Base-by-base conservation (phyloP, 2,797 vertebrate genomes). In the Vireo griseus region DNA sequence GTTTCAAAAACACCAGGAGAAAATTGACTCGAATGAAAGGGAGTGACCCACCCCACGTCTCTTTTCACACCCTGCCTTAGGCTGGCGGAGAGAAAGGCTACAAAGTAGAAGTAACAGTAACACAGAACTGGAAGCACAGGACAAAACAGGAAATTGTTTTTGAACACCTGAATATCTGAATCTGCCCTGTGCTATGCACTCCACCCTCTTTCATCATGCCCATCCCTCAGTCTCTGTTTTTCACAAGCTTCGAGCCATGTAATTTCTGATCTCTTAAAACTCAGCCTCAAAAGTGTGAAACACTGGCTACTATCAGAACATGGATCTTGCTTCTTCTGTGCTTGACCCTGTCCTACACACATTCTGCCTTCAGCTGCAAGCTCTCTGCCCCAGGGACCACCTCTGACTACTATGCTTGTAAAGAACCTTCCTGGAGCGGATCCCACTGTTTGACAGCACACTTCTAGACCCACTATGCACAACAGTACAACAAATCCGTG, bases 41-140 rank as follows among this genome's bases (percentile, higher is more conserved):
- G 24, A 67, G 16, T 3, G 4, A 33, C 11, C 10, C 47, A 10
- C 3, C 4, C 7, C n/a, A 22, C 21, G 4, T 10, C n/a, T 42
- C 31, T 37, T 14, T 48, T 40, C 3, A 0, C 25, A 21, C 20
- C 22, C 12, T 39, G 3, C 8, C 4, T 1, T 5, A 17, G 16
- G 11, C 26, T 55, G 57, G 37, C 37, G 6, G 16, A 33, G 22
- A 28, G 42, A 31, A 66, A 31, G 37, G 14, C 52, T 47, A 45
- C 55, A 40, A 63, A 52, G 31, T 28, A 74, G 31, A 63, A 67
- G 17, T 31, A 42, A 37, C 35, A 77, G 39, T 26, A 54, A 37
- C 15, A 35, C 47, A 44, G 57, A 86, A 69, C 19, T 6, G 42
- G 62, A 94, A 82, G 7, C 45, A 24, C 7, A 31, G n/a, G 29